phyloP scores from a whole-genome alignment of 2,797 vertebrate species.

The Melopsittacus undulatus region DNA sequence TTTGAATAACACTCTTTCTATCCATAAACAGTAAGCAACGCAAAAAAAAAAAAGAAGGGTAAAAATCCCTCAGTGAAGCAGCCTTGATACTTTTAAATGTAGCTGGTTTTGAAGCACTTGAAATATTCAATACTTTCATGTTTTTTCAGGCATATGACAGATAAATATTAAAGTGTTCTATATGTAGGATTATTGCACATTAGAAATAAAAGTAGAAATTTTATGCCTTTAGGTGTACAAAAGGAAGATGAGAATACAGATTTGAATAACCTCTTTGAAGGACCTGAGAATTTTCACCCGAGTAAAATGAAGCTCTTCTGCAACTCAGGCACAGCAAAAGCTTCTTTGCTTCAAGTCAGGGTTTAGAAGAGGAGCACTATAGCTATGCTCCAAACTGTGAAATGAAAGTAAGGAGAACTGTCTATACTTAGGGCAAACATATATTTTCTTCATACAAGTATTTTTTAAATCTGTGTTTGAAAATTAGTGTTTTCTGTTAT shows the following conservation, averaged over 20 bases:
- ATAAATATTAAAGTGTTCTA: not conserved
- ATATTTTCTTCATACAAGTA: not conserved
- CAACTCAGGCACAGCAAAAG: not conserved
- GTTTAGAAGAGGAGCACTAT: not conserved
- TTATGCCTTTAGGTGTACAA: not conserved
- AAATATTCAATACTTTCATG: not conserved
- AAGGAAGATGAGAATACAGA: not conserved
- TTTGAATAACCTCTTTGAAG: not conserved
- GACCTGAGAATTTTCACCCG: not conserved
- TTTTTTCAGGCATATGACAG: not conserved
- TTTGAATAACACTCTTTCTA: not conserved
- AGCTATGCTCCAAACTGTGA: not conserved
- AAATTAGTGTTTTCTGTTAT: not conserved
- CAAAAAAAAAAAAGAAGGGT: not conserved
- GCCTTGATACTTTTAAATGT: not conserved
- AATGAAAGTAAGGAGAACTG: not conserved
- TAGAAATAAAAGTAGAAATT: not conserved
- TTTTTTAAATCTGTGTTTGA: not conserved
- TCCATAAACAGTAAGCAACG: not conserved
- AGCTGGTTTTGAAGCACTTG: not conserved
- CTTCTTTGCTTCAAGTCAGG: not conserved
- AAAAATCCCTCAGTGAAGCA: not conserved
- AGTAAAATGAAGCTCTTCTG: not conserved
- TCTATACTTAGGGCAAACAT: not conserved
- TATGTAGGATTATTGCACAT: not conserved